Evolutionary conservation across 1,140 invertebrate species (phyloP), one percentile per base, ranked within the genome.

Genomic region (Spodoptera litura): DNA sequence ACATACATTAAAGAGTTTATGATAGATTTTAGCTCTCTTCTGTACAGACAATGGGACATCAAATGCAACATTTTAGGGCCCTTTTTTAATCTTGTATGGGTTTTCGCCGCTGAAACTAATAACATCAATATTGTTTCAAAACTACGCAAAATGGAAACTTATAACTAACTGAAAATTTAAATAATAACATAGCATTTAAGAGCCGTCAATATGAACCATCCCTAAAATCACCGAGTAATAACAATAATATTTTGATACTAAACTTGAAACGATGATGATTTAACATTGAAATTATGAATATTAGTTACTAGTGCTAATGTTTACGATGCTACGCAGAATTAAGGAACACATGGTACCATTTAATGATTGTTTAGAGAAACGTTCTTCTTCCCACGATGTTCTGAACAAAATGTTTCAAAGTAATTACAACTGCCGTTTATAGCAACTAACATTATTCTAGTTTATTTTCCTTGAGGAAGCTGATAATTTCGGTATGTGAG

Each of bases 291-390:
- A 70, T 53, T 10, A 68, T 27, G 4, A 52, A 8, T 8, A 53
- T 27, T 53, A 4, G 20, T n/a, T 11, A 31, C 20, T 9, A 66
- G 49, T 52, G 44, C 20, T 53, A 20, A 70, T 53, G 49, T 70
- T 70, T 52, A 70, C 66, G 66, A 70, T 8, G 10, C 10, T 52
- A 31, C 49, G 49, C 25, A 11, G 66, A 70, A 70, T 52, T n/a
- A 12, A 27, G 49, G 15, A 68, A 10, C 66, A 70, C 66, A 70
- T 70, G 62, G 11, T 70, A 9, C 10, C 2, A 15, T 70, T 53
- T 53, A 27, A 31, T 53, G 49, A 11, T 53, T 53, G 49, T 70
- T 53, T 31, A 52, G 8, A 70, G 49, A 27, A 53, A 31, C 13
- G 20, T 13, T n/a, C 27, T 52, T 53, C 66, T 70, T 53, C 66